phyloP scores from a whole-genome alignment of 2,797 vertebrate genomes.

The Florisuga fusca region DNA sequence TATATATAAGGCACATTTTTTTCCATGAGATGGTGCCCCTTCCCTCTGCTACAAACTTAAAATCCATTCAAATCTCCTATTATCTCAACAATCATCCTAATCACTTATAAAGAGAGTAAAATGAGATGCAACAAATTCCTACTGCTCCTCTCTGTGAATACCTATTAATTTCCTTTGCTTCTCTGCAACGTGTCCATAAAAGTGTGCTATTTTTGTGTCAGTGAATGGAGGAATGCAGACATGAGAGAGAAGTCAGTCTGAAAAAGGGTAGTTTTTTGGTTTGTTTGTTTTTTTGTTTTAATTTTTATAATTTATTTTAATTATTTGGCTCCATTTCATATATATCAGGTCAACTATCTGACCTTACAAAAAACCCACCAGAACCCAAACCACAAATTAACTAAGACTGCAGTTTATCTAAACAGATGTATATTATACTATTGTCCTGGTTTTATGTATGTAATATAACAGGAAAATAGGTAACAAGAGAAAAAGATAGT shows the following conservation, averaged over 20 bases:
- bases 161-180: neutral
- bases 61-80: neutral
- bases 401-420: neutral
- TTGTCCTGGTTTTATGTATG: neutral
- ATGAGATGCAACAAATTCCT: neutral
- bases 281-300: too few species aligned
- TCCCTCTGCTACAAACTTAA: neutral
- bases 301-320: neutral
- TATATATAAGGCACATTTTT: neutral
- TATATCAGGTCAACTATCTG: neutral
- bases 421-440: neutral
- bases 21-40: neutral
- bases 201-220: neutral
- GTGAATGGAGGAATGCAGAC: neutral
- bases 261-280: neutral
- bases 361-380: neutral
- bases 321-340: neutral
- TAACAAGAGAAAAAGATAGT: too few species aligned
- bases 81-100: neutral
- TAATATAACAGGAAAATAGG: neutral
- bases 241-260: neutral
- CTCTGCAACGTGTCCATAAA: neutral
- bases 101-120: neutral
- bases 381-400: neutral
- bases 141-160: neutral